Evolutionary conservation across 2,797 vertebrate species (phyloP).

Genomic region (Scyliorhinus canicula): DNA sequence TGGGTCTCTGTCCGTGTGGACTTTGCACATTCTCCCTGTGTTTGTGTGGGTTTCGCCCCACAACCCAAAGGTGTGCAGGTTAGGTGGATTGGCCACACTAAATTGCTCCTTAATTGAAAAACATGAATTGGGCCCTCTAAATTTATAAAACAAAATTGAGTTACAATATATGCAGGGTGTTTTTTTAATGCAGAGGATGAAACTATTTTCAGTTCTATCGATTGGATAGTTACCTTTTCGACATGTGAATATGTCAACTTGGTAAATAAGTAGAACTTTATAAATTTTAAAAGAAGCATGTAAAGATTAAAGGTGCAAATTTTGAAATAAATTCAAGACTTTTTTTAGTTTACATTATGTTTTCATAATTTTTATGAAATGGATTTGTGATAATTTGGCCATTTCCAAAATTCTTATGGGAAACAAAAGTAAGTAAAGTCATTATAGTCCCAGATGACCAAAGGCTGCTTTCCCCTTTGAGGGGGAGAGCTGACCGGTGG

Average conservation of each 20-base stretch:
- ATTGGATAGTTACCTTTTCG: background rate
- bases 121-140: too few relatives aligned
- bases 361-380: background rate
- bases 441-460: too few relatives aligned
- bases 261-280: background rate
- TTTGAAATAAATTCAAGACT: background rate
- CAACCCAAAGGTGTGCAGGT: too few relatives aligned
- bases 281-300: background rate
- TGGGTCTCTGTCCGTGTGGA: too few relatives aligned
- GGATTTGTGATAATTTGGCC: background rate
- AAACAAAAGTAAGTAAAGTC: too few relatives aligned
- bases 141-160: too few relatives aligned
- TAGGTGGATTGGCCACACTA: too few relatives aligned
- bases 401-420: background rate
- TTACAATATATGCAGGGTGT: background rate
- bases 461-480: too few relatives aligned
- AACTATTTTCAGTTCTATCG: background rate
- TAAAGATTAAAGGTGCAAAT: background rate
- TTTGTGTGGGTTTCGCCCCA: too few relatives aligned
- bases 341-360: background rate
- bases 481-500: too few relatives aligned
- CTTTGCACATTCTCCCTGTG: too few relatives aligned
- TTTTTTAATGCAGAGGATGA: background rate
- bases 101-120: too few relatives aligned
- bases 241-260: background rate